These are phyloP conservation scores for Acrocyrtus sp. DNA, from an alignment of 2,888 invertebrate genomes.

Conservation along the genomic window DNA sequence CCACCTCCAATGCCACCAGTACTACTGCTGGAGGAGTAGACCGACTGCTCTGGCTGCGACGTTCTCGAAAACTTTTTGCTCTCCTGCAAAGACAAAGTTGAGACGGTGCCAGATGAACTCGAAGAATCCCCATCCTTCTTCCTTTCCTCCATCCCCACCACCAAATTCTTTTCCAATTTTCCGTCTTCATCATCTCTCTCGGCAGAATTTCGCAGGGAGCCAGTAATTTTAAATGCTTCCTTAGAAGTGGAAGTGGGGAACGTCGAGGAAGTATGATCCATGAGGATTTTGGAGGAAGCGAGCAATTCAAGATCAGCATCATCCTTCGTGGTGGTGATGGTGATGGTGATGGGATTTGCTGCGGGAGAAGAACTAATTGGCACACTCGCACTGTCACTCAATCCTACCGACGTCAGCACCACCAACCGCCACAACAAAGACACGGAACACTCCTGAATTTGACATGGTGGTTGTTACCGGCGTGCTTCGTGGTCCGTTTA, in stretches of 20 bases:
- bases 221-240: neutral
- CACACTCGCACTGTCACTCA: constrained; percentile 28
- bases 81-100: no score
- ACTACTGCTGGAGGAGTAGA: no score
- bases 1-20: no score
- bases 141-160: neutral
- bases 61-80: neutral
- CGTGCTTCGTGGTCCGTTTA: no score
- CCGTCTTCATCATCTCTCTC: neutral
- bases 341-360: neutral
- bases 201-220: neutral
- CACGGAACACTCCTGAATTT: neutral
- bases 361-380: constrained; percentile 9
- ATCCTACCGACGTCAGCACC: no score
- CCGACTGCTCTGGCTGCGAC: neutral
- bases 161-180: neutral
- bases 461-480: neutral
- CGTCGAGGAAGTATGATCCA: constrained; percentile 22
- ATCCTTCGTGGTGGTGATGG: neutral
- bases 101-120: no score
- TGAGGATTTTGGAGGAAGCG: constrained; percentile 25
- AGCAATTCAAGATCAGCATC: constrained; percentile 21
- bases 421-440: neutral
- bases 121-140: neutral
- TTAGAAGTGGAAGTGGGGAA: neutral